Base-by-base conservation (phyloP, 2,888 invertebrate genomes). In the Dryobotodes eremita region DNA sequence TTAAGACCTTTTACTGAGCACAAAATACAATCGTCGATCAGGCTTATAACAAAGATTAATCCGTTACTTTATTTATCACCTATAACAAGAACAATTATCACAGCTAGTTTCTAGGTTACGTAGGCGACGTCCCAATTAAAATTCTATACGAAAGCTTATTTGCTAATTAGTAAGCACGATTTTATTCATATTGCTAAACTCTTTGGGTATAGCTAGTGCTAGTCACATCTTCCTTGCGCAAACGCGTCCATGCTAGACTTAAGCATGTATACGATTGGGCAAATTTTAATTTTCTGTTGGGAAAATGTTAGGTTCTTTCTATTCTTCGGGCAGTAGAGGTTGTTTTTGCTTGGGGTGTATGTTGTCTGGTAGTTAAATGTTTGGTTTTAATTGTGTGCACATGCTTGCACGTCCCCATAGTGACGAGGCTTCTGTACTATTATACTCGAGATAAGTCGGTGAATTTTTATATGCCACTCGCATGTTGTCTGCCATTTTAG, bases 211-310 rank as follows among this genome's bases (percentile, higher is more conserved):
- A 70, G 70, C n/a, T 20, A 89, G 91, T 87, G 91, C 92, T 89
- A 89, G 91, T 88, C 91, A 91, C 91, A 89, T 92, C 92, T 91
- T 90, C 89, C 91, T 93, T 94, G 91, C 92, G 93, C 92, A 94
- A 94, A 92, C 90, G 86, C 90, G 85, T 91, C 91, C 92, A 90
- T 91, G 90, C 90, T 85, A 90, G 92, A 78, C 74, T 76, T 76
- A 73, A 68, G 70, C 75, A 82, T 81, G 82, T 83, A 83, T 77
- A 75, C 74, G 62, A 76, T 84, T 53, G 36, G 50, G 31, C 84
- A 79, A 83, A 75, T 10, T 65, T 36, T n/a, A 36, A 55, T 62
- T 55, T 84, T 50, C 72, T 74, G 10, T 23, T 75, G 57, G 26
- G 20, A 65, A 72, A 64, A 74, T 66, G n/a, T 66, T 66, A 11